Conservation (phyloP, 2,797 vertebrate genomes). For the Margarornis squamiger region DNA sequence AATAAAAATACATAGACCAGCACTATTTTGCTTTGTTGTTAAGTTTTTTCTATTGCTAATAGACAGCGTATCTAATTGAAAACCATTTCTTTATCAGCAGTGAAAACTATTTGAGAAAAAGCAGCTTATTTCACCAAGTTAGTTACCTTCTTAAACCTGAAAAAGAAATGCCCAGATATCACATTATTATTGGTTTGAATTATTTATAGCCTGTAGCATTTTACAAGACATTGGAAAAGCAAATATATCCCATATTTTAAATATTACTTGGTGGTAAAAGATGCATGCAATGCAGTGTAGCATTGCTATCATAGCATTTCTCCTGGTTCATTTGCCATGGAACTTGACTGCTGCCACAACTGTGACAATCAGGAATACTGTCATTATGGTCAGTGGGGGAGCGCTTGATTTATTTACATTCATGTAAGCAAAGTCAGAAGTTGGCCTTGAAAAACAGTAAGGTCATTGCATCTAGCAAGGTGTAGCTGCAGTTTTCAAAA, state of each 20-base stretch:
- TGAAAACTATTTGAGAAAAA: background rate
- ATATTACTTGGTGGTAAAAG: constrained; percentile 36
- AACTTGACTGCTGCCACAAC: background rate
- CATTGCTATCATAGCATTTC: constrained; percentile 7
- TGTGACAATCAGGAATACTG: constrained; percentile 18
- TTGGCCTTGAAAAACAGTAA: constrained; percentile 1
- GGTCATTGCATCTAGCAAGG: constrained; percentile 1
- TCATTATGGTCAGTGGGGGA: constrained; percentile 47
- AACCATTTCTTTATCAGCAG: background rate
- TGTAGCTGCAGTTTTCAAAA: constrained; percentile 25
- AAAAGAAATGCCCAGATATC: constrained; percentile 11
- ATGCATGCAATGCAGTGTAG: background rate
- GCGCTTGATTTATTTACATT: constrained; percentile 43
- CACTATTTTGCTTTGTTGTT: background rate
- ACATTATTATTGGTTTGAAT: constrained; percentile 40
- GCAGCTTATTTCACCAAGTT: background rate
- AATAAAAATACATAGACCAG: background rate
- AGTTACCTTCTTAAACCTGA: background rate
- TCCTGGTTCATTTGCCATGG: background rate
- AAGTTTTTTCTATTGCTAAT: background rate
- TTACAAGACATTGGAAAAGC: constrained; percentile 28
- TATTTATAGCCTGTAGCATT: constrained; percentile 45
- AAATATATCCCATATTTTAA: constrained; percentile 43
- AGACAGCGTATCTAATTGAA: background rate
- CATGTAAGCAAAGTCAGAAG: constrained; percentile 22